These are phyloP conservation scores for Hemibagrus guttatus DNA, from an alignment of 2,797 vertebrate species.

Conservation along the genomic window DNA sequence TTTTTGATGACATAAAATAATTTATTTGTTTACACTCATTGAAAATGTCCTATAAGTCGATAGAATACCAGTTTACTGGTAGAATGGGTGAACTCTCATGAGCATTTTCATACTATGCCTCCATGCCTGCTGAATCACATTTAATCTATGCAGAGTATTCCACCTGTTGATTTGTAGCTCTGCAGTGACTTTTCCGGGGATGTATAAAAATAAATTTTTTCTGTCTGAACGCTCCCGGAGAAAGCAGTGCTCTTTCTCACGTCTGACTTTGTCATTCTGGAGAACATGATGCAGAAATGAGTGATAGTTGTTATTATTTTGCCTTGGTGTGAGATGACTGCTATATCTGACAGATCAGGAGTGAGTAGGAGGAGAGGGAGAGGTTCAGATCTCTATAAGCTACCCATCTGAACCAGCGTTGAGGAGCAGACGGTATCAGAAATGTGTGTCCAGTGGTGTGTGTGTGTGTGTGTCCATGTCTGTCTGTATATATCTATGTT, in stretches of 20 bases:
- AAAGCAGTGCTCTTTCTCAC: background rate
- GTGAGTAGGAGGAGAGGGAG: conserved; percentile 26
- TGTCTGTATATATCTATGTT: conserved; percentile 31
- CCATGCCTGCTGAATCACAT: background rate
- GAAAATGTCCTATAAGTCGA: too few species aligned
- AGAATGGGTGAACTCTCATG: background rate
- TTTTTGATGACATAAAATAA: too few species aligned
- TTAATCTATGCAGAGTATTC: background rate
- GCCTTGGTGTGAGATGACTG: conserved; percentile 34
- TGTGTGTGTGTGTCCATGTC: background rate
- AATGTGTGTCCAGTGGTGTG: conserved; percentile 7
- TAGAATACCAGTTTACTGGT: too few species aligned
- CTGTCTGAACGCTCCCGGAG: background rate
- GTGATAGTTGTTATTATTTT: conserved; percentile 48
- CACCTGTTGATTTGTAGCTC: conserved; percentile 29
- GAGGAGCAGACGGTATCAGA: conserved; percentile 37
- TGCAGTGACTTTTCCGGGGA: background rate
- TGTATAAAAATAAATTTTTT: background rate
- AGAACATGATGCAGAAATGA: conserved; percentile 42
- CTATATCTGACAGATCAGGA: conserved; percentile 49
- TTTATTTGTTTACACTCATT: too few species aligned
- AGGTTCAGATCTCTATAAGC: conserved; percentile 38
- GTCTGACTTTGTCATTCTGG: conserved; percentile 29
- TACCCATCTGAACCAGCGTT: conserved; percentile 28
- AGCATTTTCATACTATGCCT: background rate